Percentiles rank a stretch among this genome's conserved stretches.
Conservation (phyloP, 2,888 invertebrate genomes). For the Andrena camellia region DNA sequence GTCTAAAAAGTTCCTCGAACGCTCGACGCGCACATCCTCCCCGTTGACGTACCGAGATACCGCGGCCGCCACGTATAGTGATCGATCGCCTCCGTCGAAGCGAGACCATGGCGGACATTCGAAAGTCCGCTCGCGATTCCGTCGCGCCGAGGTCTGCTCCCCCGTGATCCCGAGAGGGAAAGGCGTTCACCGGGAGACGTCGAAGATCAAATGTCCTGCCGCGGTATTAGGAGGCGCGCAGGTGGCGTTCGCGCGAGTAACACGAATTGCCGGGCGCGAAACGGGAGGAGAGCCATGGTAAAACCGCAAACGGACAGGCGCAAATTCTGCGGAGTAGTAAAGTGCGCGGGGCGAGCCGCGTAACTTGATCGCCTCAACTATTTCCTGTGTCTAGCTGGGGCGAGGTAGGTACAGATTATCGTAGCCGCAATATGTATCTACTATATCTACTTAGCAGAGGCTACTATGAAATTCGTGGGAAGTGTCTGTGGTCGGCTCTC, state of each 20-base stretch:
- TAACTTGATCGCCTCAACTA: background rate
- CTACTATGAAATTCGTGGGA: no score
- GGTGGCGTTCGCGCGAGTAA: slow-evolving; percentile 32
- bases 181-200: slow-evolving; percentile 36
- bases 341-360: background rate
- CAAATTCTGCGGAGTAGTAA: slow-evolving; percentile 20
- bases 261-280: slow-evolving; percentile 41
- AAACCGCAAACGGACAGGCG: slow-evolving; percentile 44
- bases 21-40: slow-evolving; percentile 40
- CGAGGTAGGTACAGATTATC: background rate
- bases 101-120: background rate
- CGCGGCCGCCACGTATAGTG: slow-evolving; percentile 17
- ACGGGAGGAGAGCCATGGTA: slow-evolving; percentile 44
- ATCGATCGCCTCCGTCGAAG: slow-evolving; percentile 36
- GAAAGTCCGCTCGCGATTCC: slow-evolving; percentile 2
- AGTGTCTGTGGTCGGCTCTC: no score
- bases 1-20: slow-evolving; percentile 14
- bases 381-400: background rate
- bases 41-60: slow-evolving; percentile 32
- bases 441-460: no score
- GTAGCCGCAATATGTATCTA: no score
- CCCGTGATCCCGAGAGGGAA: slow-evolving; percentile 4
- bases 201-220: slow-evolving; percentile 27
- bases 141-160: background rate
- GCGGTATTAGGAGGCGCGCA: slow-evolving; percentile 33